Conservation (phyloP, 2,797 vertebrate species). For the Orientallactaga sibirica region DNA sequence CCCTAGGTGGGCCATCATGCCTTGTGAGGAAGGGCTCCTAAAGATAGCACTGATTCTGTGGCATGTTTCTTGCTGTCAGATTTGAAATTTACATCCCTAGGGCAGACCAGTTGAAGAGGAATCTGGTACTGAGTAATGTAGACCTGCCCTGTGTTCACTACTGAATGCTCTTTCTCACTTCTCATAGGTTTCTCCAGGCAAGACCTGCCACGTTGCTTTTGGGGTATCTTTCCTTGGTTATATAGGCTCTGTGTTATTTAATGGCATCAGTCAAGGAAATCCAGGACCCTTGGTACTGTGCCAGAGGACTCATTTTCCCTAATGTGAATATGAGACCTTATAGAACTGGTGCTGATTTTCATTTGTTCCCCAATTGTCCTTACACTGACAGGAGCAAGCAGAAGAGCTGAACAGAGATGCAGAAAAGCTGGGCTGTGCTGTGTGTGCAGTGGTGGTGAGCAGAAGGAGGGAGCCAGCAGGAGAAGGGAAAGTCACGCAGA, state of each 20-base stretch:
- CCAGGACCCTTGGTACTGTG: neutral
- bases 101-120: neutral
- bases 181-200: neutral
- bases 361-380: neutral
- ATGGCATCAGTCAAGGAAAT: neutral
- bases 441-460: neutral
- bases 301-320: neutral
- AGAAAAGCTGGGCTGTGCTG: neutral
- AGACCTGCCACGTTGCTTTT: neutral
- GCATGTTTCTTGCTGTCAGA: neutral
- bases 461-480: neutral
- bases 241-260: neutral
- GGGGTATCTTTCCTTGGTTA: rapidly evolving
- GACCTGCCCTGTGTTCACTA: no score
- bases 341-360: neutral
- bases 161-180: rapidly evolving
- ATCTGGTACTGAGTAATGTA: neutral
- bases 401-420: neutral
- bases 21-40: rapidly evolving
- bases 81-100: neutral
- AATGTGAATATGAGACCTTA: rapidly evolving
- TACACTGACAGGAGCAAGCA: neutral
- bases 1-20: neutral
- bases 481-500: no score
- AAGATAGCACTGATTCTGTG: neutral